Evolutionary conservation across 2,797 vertebrate genomes (phyloP).

Genomic region (Tapirus indicus): DNA sequence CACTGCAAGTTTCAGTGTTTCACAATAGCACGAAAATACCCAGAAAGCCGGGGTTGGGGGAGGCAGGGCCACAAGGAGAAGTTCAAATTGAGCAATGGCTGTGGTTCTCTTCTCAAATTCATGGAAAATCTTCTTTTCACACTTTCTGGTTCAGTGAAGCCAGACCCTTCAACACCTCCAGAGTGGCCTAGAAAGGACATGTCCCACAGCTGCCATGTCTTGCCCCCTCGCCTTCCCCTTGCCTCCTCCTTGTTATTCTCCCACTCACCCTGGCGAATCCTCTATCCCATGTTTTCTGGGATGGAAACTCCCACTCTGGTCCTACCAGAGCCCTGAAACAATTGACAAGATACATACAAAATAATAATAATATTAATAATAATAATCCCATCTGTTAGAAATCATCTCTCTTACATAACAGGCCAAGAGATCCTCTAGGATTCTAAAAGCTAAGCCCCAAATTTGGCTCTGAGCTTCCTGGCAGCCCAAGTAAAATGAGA

Average conservation of each 20-base stretch:
- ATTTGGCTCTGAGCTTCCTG: constrained; percentile 27
- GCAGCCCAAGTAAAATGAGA: constrained; percentile 4
- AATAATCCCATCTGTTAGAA: not conserved
- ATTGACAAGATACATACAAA: not conserved
- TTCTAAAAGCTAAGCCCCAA: not conserved
- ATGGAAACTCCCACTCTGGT: not conserved
- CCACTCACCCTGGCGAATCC: not conserved
- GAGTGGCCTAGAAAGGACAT: not conserved
- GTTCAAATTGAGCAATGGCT: constrained; percentile 80
- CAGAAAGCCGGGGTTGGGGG: not conserved
- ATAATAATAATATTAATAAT: not conserved
- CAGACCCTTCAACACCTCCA: not conserved
- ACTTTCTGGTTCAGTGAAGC: not conserved
- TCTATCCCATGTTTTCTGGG: not conserved
- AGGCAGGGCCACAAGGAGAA: constrained; percentile 60
- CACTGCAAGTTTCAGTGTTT: constrained; percentile 78
- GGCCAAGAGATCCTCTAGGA: not conserved
- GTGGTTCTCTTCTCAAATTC: constrained; percentile 71
- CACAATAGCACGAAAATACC: constrained; percentile 82
- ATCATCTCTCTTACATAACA: not conserved
- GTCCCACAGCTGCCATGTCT: fast-evolving
- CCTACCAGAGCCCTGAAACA: not conserved
- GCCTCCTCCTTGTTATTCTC: not conserved
- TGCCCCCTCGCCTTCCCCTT: not conserved
- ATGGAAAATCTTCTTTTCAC: constrained; percentile 69